phyloP scores from a whole-genome alignment of 2,888 invertebrate genomes.

The Herminia tarsipennalis region DNA sequence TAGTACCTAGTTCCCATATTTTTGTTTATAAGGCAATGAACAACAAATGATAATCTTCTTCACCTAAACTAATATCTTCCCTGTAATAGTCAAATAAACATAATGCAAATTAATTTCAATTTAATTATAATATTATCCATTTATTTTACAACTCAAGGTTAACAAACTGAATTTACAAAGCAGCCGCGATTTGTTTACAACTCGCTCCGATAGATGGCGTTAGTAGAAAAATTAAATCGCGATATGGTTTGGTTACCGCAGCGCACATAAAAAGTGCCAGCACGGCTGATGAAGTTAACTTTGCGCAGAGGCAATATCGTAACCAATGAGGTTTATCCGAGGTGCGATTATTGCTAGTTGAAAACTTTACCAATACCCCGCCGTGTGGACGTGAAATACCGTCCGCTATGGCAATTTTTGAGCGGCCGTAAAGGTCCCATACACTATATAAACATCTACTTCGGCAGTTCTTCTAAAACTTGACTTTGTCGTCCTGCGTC shows the following conservation, averaged over 20 bases:
- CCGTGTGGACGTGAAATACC: slow-evolving; percentile 78
- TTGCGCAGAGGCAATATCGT: slow-evolving; percentile 97
- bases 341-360: slow-evolving; percentile 96
- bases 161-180: not conserved
- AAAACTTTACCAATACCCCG: slow-evolving; percentile 90
- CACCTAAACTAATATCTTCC: too few relatives aligned
- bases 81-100: too few relatives aligned
- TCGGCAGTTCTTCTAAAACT: not conserved
- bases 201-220: slow-evolving; percentile 63
- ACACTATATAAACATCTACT: slow-evolving; percentile 1
- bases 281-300: slow-evolving; percentile 45
- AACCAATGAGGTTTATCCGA: slow-evolving; percentile 95
- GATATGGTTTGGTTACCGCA: slow-evolving; percentile 48
- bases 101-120: too few relatives aligned
- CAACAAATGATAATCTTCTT: too few relatives aligned
- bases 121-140: too few relatives aligned
- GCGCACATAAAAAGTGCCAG: slow-evolving; percentile 2
- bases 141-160: not conserved
- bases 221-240: slow-evolving; percentile 47
- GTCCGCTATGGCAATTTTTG: slow-evolving; percentile 80
- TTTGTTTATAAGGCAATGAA: too few relatives aligned
- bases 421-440: slow-evolving; percentile 62
- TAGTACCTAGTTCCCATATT: too few relatives aligned
- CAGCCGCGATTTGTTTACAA: not conserved
- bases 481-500: too few relatives aligned